Evolutionary conservation across 2,113 vertebrate species (phyloP), one percentile per base, ranked within the genome.

Genomic region (Polypterus senegalus): DNA sequence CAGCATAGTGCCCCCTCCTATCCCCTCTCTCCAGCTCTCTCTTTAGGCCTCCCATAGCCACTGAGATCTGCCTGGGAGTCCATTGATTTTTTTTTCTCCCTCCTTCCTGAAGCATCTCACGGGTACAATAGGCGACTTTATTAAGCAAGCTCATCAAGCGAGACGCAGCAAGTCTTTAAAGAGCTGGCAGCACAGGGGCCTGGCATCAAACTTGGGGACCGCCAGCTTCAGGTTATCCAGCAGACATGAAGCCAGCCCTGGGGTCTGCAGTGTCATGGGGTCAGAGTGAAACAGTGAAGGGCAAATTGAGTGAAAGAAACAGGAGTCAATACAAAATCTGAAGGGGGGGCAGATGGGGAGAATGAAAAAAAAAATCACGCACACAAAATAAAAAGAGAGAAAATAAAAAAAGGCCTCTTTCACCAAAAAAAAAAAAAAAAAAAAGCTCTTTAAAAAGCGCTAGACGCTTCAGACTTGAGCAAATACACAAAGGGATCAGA

Each of bases 1-100:
- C 9, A 27, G 77, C 79, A 74, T 81, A 81, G 49, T 73, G 67
- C 72, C 77, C 27, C 81, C 79, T 78, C 82, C 80, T 74, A 79
- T 68, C 67, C 68, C 66, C 69, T 70, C 6, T 59, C 46, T 70
- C 77, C 48, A 45, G 46, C 11, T 54, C 60, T 76, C 77, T 74
- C 68, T 71, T 58, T 73, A 67, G 70, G 61, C 57, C 46, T 49
- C 66, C 54, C 59, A n/a, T 65, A 62, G 54, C 69, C 68, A 72
- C 71, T 69, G 59, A 59, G 62, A 48, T 61, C 58, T 61, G 66
- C 72, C 62, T 49, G 59, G 54, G 49, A 56, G 55, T 49, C 51
- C 65, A 57, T 63, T 54, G 54, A 65, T 63, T 27, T 63, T 67
- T 51, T 27, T 27, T 27, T 27, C 27, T 27, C 27, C 27, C 27